Evolutionary conservation across 2,888 invertebrate genomes (phyloP).

Genomic region (Drosophila nr. perissopoda): DNA sequence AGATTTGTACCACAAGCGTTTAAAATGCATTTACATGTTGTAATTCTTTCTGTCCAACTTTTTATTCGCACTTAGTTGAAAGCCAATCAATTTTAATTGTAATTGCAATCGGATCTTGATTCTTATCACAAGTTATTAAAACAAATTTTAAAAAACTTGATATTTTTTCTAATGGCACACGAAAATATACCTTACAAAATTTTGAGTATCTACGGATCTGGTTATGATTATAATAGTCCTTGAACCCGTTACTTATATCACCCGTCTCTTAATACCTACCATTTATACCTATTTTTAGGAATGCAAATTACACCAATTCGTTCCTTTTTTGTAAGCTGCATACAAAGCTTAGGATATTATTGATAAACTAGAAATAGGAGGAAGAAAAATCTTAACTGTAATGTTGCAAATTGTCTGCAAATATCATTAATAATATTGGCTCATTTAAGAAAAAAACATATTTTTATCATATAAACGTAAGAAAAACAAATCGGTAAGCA

Average conservation of each 20-base stretch:
- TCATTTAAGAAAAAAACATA: background rate
- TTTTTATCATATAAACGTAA: background rate
- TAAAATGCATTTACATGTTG: background rate
- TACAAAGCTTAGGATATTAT: constrained; percentile 18
- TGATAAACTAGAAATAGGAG: background rate
- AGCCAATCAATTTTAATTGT: background rate
- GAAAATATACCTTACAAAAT: background rate
- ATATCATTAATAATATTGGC: background rate
- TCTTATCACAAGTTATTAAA: background rate
- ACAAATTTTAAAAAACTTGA: background rate
- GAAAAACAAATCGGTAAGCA: background rate
- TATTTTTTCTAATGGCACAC: background rate
- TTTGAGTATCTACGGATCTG: background rate
- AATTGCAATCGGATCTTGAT: background rate
- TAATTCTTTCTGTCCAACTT: background rate
- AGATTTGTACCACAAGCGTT: background rate
- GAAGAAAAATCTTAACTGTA: background rate
- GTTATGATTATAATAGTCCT: background rate
- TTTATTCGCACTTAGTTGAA: background rate
- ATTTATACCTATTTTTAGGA: background rate
- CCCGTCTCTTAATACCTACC: background rate
- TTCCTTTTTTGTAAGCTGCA: constrained; percentile 11
- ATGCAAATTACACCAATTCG: background rate
- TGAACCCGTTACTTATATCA: background rate
- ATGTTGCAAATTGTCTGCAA: background rate